These are phyloP conservation scores for Salvelinus sp. DNA, from an alignment of 2,113 vertebrate genomes.

Conservation along the genomic window DNA sequence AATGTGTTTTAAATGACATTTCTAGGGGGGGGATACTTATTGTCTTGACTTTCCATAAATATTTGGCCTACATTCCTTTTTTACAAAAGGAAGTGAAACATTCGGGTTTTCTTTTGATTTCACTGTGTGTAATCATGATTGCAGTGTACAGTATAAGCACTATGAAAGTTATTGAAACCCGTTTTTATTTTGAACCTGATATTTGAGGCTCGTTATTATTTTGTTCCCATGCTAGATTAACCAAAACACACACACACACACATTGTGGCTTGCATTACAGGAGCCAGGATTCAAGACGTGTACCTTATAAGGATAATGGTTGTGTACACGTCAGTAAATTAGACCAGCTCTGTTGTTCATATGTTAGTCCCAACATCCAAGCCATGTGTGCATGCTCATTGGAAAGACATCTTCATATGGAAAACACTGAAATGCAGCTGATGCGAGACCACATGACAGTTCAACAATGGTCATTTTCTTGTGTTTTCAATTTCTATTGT, in stretches of 20 bases:
- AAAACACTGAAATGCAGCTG: background rate
- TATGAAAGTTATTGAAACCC: background rate
- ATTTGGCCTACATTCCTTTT: too few species aligned
- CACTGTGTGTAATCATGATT: too few species aligned
- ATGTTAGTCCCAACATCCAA: background rate
- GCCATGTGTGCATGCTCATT: background rate
- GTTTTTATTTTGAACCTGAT: background rate
- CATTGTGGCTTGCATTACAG: background rate
- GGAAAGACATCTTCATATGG: background rate
- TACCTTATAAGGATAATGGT: background rate
- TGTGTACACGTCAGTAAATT: background rate
- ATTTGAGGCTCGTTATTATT: background rate
- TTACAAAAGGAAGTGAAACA: too few species aligned
- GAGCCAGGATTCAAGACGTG: background rate
- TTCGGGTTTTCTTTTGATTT: too few species aligned
- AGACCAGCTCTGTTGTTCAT: background rate
- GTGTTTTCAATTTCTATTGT: background rate
- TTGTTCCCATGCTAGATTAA: background rate
- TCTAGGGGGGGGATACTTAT: too few species aligned
- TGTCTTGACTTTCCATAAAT: too few species aligned
- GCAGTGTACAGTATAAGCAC: too few species aligned
- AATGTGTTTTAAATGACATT: too few species aligned
- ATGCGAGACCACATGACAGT: background rate
- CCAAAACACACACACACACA: background rate
- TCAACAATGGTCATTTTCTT: background rate